Evolutionary conservation across 2,113 vertebrate genomes (phyloP).

Genomic region (Sturnira hondurensis): DNA sequence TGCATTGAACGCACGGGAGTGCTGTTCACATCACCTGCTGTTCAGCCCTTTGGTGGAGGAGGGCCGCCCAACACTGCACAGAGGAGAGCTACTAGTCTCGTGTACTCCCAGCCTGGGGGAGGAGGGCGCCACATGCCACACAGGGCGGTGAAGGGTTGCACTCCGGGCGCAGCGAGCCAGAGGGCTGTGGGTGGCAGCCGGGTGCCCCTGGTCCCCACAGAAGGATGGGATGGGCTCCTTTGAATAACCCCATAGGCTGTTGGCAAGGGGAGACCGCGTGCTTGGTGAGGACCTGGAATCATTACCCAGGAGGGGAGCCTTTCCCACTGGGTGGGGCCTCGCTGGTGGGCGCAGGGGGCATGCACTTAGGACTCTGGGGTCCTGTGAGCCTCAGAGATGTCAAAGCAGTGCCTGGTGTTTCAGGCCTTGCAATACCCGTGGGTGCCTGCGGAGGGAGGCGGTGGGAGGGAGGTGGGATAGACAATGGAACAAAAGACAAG

Average conservation of each 20-base stretch:
- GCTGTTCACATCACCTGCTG: background rate
- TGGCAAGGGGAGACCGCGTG: background rate
- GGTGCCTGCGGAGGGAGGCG: background rate
- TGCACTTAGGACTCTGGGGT: background rate
- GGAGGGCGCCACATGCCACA: accelerated
- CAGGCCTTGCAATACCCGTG: background rate
- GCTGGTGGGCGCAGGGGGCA: background rate
- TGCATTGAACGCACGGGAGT: accelerated
- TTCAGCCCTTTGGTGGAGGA: background rate
- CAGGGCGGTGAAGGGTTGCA: background rate
- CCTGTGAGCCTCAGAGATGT: background rate
- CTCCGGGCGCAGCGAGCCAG: background rate
- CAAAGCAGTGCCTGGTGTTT: background rate
- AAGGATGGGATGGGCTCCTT: background rate
- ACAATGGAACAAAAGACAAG: background rate
- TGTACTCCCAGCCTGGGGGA: accelerated
- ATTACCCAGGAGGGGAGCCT: too few relatives aligned
- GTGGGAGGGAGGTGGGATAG: background rate
- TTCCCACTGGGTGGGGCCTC: background rate
- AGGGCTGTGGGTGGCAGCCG: too few relatives aligned
- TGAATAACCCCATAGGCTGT: background rate
- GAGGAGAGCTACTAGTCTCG: background rate
- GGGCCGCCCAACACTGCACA: background rate
- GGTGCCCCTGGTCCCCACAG: background rate
- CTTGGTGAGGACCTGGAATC: background rate